Evolutionary conservation across 2,113 vertebrate genomes (phyloP).

Genomic region (Erythrolamprus reginae): DNA sequence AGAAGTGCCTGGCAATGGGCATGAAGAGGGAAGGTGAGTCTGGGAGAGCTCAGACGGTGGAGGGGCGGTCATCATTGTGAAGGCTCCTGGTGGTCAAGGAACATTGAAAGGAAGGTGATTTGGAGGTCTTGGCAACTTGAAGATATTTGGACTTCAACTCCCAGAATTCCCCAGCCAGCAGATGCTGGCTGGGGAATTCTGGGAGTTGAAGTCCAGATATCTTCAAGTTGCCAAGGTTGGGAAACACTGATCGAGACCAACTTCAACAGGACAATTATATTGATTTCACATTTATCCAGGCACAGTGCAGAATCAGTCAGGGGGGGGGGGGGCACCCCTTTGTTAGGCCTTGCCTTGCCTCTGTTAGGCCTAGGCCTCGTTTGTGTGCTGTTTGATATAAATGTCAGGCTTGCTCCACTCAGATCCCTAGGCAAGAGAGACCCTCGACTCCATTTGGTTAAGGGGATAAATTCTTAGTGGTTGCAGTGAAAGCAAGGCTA

Average conservation of each 20-base stretch:
- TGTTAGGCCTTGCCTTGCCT: neutral
- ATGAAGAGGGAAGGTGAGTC: constrained; percentile 98
- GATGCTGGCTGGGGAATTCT: too few species aligned
- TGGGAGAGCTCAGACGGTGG: neutral
- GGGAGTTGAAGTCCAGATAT: too few species aligned
- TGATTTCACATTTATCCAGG: neutral
- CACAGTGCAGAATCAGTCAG: neutral
- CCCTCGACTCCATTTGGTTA: neutral
- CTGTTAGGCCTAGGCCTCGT: too few species aligned
- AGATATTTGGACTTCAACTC: too few species aligned
- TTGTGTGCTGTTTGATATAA: neutral
- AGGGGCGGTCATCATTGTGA: neutral
- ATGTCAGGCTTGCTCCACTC: neutral
- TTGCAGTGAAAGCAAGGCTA: neutral
- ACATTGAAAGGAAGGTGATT: neutral
- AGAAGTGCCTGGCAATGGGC: constrained; percentile 99
- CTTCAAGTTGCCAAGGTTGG: too few species aligned
- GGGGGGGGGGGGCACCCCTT: neutral
- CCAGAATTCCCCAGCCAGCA: too few species aligned
- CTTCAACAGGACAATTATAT: neutral
- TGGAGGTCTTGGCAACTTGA: too few species aligned
- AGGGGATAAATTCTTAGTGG: neutral
- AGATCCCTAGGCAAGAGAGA: neutral
- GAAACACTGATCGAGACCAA: neutral
- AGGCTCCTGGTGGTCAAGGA: neutral